Conservation (phyloP, 2,888 invertebrate species). For the Poecilobothrus nobilitatus region DNA sequence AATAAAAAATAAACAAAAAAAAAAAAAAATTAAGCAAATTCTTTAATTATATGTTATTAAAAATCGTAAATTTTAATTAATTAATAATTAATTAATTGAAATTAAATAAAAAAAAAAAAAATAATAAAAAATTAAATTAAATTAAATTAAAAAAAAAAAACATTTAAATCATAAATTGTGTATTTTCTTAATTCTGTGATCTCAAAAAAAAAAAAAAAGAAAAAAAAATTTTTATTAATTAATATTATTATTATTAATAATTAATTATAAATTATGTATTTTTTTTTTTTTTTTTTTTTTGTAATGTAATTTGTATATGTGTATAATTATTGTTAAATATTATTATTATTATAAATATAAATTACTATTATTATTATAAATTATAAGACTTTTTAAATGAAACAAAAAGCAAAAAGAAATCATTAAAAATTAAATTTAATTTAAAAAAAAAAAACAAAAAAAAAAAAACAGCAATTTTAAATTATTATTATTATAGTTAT, state of each 20-base stretch:
- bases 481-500: background rate
- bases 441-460: background rate
- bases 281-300: background rate
- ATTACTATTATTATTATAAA: no score
- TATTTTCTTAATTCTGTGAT: slow-evolving; percentile 3
- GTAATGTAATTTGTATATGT: slow-evolving; percentile 1
- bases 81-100: slow-evolving; percentile 2
- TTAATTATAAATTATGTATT: no score
- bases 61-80: background rate
- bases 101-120: background rate
- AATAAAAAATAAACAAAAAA: background rate
- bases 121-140: no score
- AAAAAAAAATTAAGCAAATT: background rate
- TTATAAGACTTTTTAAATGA: background rate
- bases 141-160: no score
- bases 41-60: background rate
- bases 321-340: slow-evolving; percentile 4
- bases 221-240: no score
- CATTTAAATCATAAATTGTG: background rate
- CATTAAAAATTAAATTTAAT: background rate
- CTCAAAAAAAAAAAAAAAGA: background rate
- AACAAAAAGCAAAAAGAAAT: background rate
- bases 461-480: background rate
- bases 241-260: no score
- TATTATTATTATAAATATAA: background rate